Percentiles rank a stretch among this genome's conserved stretches.
Evolutionary conservation across 30 jellyfish, hydroid and myxozoan genomes (phyloP).

Genomic region (Pelagia noctiluca): DNA sequence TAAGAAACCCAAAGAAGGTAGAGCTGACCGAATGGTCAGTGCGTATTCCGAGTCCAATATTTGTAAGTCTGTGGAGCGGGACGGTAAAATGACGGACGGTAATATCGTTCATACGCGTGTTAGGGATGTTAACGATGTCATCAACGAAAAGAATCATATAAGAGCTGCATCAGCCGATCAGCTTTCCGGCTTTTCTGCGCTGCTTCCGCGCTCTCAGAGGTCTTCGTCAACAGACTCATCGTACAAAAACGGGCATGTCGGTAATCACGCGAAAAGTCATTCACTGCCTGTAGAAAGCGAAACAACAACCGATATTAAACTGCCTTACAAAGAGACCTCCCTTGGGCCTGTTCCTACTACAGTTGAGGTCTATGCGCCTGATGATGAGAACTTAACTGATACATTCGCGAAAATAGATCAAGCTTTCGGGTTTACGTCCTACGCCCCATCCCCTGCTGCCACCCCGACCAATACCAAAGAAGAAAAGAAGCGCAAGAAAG

Average conservation of each 20-base stretch:
- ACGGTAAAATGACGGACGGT: conserved; percentile 28
- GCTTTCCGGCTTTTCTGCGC: conserved; percentile 34
- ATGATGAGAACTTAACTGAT: conserved; percentile 77
- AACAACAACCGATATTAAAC: not conserved
- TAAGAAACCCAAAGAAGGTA: conserved; percentile 27
- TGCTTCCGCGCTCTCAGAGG: not conserved
- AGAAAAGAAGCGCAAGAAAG: conserved; percentile 50
- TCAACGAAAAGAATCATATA: conserved; percentile 77
- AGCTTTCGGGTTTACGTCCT: conserved; percentile 86
- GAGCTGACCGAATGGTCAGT: conserved; percentile 33
- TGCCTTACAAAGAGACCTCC: conserved; percentile 56
- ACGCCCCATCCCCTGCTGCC: conserved; percentile 50
- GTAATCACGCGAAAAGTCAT: not conserved
- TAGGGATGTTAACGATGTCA: conserved; percentile 83
- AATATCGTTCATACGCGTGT: conserved; percentile 89
- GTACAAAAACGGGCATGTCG: not conserved
- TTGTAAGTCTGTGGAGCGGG: conserved; percentile 30
- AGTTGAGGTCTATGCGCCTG: conserved; percentile 14
- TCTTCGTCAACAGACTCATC: not conserved
- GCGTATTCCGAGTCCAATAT: conserved; percentile 56
- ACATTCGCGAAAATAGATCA: conserved; percentile 92
- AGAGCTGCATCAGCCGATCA: conserved; percentile 64
- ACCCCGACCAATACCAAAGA: conserved; percentile 8
- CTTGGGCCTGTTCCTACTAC: conserved; percentile 50
- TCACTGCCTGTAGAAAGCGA: conserved; percentile 7